Conservation (phyloP, 2,797 vertebrate species). For the Monodelphis domestica region DNA sequence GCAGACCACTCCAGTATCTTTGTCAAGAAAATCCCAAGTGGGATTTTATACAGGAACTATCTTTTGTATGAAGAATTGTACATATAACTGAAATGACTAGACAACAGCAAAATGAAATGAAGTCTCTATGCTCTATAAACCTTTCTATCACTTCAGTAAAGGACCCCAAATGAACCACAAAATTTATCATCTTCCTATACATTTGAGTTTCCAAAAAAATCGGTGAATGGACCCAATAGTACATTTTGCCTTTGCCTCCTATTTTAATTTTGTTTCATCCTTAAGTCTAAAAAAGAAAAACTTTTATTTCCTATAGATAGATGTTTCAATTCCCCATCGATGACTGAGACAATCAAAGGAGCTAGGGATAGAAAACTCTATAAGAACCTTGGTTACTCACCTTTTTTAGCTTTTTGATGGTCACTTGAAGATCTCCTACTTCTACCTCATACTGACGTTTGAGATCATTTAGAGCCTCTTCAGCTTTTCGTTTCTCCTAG, state of each 20-base stretch:
- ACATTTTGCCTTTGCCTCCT: not conserved
- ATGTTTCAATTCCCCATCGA: not conserved
- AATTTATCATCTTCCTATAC: not conserved
- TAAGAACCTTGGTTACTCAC: constrained; percentile 77
- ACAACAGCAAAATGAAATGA: not conserved
- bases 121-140: not conserved
- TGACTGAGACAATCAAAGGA: not conserved
- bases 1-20: not conserved
- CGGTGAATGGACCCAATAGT: not conserved
- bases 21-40: not conserved
- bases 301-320: not conserved
- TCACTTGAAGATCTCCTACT: constrained; percentile 94
- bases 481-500: constrained; percentile 91
- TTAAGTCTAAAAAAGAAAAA: not conserved
- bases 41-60: too few species aligned
- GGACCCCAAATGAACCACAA: not conserved
- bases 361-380: not conserved
- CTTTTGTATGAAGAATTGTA: too few species aligned
- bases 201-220: not conserved
- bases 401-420: constrained; percentile 94
- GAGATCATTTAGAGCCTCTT: constrained; percentile 89
- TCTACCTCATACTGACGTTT: constrained; percentile 91
- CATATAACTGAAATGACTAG: not conserved
- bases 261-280: not conserved
- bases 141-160: not conserved